Evolutionary conservation across 2,797 vertebrate genomes (phyloP), one percentile per base, ranked within the genome.

Genomic region (Microctenopoma steveboyesi): DNA sequence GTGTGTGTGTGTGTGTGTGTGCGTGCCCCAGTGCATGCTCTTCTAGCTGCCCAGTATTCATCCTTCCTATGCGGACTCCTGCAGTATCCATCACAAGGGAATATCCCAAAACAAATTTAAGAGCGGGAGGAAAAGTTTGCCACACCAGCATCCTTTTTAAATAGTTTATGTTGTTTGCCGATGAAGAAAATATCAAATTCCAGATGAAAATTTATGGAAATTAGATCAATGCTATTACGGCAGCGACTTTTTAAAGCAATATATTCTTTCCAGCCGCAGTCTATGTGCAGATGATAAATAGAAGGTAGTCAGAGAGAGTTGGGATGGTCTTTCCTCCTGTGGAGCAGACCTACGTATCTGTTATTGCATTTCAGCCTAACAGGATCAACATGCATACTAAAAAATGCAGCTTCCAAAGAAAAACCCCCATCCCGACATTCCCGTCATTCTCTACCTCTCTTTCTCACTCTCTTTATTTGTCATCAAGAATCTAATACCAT

Each of bases 161-260:
- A 93, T 89, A 92, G 92, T 93, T 93, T 92, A 93, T 91, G 92
- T 93, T 94, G 92, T 94, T 93, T 89, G 65, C 89, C 89, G 88
- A 93, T 94, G 92, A 94, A 90, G 88, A 92, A 92, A 92, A 94
- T 92, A 94, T 95, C 90, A 93, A 86, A 95, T 93, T 94, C 88
- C 80, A 86, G 85, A 92, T 93, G 91, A 94, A 94, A 94, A 95
- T 94, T 89, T 94, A 95, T 95, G 94, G 93, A 94, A 94, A 95
- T 95, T 91, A 91, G 87, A 94, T 94, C 92, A 94, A 75, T 78
- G 88, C 91, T 91, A 94, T 95, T 94, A 95, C 78, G 79, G 85
- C 90, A 73, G 88, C 87, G 90, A 94, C 92, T 95, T 95, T 94
- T 94, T 93, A 91, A 93, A 91, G 92, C 93, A 95, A 94, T 95